phyloP scores from a whole-genome alignment of 2,113 vertebrate species.

The Bubalus kerabau region DNA sequence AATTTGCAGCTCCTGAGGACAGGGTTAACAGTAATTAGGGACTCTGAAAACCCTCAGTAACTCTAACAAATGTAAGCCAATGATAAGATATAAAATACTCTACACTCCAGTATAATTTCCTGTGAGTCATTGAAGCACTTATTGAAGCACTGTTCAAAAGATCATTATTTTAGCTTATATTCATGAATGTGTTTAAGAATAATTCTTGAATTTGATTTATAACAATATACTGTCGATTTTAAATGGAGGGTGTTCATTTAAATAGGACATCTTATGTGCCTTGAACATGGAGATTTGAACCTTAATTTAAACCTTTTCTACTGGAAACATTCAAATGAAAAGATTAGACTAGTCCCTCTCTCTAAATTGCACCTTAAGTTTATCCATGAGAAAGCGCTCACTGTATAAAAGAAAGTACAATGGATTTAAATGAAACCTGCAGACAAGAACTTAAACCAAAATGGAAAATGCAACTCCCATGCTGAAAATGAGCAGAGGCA shows the following conservation, averaged over 20 bases:
- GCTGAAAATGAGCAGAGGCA: background rate
- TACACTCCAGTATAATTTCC: slow-evolving; percentile 1
- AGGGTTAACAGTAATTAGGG: background rate
- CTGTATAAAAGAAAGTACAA: slow-evolving; percentile 1
- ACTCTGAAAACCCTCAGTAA: slow-evolving; percentile 22
- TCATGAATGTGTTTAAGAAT: slow-evolving; percentile 26
- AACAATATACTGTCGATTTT: slow-evolving; percentile 1
- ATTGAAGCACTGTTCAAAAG: slow-evolving; percentile 1
- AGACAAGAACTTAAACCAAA: slow-evolving; percentile 23
- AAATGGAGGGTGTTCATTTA: slow-evolving; percentile 16
- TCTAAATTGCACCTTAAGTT: slow-evolving; percentile 18
- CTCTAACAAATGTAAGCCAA: slow-evolving; percentile 8
- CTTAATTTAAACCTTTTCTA: slow-evolving; percentile 33
- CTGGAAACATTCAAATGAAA: slow-evolving; percentile 44
- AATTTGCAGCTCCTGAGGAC: background rate
- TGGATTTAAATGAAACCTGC: background rate
- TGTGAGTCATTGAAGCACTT: slow-evolving; percentile 8
- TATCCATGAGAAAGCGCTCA: slow-evolving; percentile 17
- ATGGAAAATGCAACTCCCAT: background rate
- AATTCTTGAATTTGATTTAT: slow-evolving; percentile 20
- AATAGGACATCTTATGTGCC: background rate
- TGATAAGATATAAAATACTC: slow-evolving; percentile 25
- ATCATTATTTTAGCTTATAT: background rate
- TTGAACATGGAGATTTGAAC: background rate
- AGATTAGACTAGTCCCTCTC: background rate